These are phyloP conservation scores for Eumerus sabulonum DNA, from an alignment of 2,888 invertebrate genomes.

Conservation along the genomic window DNA sequence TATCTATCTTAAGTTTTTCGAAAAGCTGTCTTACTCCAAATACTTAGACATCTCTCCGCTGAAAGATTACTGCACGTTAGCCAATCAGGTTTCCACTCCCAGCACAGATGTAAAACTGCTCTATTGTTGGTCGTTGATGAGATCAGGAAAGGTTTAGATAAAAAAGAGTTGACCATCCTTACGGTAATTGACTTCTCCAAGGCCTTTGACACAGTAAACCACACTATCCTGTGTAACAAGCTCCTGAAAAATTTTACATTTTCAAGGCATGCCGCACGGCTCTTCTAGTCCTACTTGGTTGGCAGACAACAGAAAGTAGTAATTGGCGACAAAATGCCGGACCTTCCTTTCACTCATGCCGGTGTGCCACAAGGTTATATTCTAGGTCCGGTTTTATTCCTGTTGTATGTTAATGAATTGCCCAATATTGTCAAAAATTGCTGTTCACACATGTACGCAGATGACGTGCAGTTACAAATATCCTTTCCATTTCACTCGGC, in stretches of 20 bases:
- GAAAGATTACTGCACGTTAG: no score
- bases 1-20: not conserved
- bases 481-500: no score
- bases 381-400: not conserved
- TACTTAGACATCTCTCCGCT: not conserved
- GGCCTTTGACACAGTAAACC: not conserved
- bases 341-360: no score
- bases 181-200: constrained; percentile 7
- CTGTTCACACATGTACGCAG: no score
- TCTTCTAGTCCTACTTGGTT: no score
- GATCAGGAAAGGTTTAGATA: no score
- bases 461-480: no score
- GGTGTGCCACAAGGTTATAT: not conserved
- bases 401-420: no score
- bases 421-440: no score
- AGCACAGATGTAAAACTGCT: not conserved
- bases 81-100: no score
- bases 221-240: not conserved
- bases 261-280: not conserved
- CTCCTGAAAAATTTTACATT: not conserved
- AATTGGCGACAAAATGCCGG: no score
- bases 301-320: no score
- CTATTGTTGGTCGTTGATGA: not conserved
- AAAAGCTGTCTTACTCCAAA: not conserved
- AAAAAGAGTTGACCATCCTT: not conserved